Percentiles rank a stretch among this genome's conserved stretches.
Conservation (phyloP, 2,113 vertebrate genomes). For the Arizona elegans region DNA sequence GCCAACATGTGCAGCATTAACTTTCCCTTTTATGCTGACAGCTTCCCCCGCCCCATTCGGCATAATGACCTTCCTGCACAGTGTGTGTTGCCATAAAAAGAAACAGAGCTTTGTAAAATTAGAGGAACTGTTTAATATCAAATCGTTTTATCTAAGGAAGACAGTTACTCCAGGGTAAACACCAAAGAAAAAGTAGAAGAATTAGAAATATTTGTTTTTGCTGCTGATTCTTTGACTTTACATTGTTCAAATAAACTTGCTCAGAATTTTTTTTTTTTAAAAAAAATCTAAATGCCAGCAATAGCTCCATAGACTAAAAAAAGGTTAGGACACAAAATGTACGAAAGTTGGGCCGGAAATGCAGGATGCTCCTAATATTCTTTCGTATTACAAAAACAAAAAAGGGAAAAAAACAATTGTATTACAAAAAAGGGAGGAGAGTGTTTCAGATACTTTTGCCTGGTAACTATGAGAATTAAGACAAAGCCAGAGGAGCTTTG, state of each 20-base stretch:
- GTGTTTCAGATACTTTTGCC: conserved; percentile 39
- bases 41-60: conserved; percentile 55
- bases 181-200: conserved; percentile 63
- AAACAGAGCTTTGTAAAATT: conserved; percentile 69
- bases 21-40: conserved; percentile 74
- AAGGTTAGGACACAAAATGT: conserved; percentile 53
- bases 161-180: conserved; percentile 66
- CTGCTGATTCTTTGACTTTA: conserved; percentile 64
- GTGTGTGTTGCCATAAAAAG: conserved; percentile 74
- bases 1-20: conserved; percentile 70
- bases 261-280: conserved; percentile 24
- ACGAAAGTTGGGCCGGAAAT: conserved; percentile 49
- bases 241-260: conserved; percentile 63
- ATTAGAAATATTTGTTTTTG: conserved; percentile 67
- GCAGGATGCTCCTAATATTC: conserved; percentile 49
- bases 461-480: conserved; percentile 42
- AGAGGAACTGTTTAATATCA: conserved; percentile 73
- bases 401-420: background rate
- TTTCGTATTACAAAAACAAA: conserved; percentile 37
- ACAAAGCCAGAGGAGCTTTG: conserved; percentile 36
- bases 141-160: conserved; percentile 72
- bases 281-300: conserved; percentile 20
- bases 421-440: conserved; percentile 5
- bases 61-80: conserved; percentile 77
- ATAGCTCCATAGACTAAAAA: conserved; percentile 49